Evolutionary conservation across 1,140 invertebrate species (phyloP), one percentile per base, ranked within the genome.

Genomic region (Saccostrea echinata): DNA sequence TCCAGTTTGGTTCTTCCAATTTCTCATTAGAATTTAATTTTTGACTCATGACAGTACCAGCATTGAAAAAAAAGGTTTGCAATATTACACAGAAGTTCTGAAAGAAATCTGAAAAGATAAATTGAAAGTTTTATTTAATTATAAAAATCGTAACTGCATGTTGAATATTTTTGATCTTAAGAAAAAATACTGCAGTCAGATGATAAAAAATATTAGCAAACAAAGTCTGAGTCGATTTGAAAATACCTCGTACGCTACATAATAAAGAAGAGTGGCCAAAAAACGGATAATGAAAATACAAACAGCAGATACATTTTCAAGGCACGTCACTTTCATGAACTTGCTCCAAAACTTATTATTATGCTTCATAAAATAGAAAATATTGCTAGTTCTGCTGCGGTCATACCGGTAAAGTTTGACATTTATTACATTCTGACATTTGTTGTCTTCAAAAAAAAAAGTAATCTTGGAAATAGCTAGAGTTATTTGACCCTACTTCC

Each of bases 401-500:
- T 76, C 68, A 76, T 43, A 43, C 43, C 43, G 11, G 30, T 13
- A 76, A 76, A 16, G 0, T 76, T 76, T 12, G 68, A 12, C 30
- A 13, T 33, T 27, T 18, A 76, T 76, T 27, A 76, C 11, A 33
- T 13, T 76, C 1, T 33, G 27, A 30, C 68, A 76, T 13, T 76
- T 76, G 68, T 33, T 76, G 24, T 76, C 27, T 76, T 30, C 68
- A 18, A 76, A 27, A 76, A n/a, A 64, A 30, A 30, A 30, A 33
- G 27, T 76, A 76, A 64, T 30, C 68, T 76, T 30, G 27, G 68
- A 76, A 76, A 76, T 76, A 33, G 27, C 68, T 27, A 33, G 30
- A 64, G 57, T 30, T 13, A 33, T 76, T 76, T 76, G 68, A 76
- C 68, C 27, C 24, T 76, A 76, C 68, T 33, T 76, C 12, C 27